Evolutionary conservation across 2,113 vertebrate species (phyloP).

Genomic region (Bubo scandiacus): DNA sequence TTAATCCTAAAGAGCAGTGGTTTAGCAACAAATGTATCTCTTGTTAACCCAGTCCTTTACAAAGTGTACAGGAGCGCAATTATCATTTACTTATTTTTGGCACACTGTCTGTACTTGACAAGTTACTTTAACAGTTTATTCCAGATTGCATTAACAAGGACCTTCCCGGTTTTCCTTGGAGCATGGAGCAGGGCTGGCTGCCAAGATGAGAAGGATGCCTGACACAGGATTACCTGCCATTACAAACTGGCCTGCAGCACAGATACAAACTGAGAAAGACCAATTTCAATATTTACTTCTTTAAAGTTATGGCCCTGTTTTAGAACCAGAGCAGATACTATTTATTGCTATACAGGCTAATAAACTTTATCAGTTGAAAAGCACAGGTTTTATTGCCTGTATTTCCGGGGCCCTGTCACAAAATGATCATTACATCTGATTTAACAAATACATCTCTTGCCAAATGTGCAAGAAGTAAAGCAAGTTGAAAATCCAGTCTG

Average conservation of each 20-base stretch:
- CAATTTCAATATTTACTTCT: neutral
- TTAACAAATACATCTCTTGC: neutral
- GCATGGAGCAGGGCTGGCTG: neutral
- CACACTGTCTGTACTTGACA: neutral
- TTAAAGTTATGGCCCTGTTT: neutral
- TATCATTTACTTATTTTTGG: neutral
- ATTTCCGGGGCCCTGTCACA: neutral
- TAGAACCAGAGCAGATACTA: neutral
- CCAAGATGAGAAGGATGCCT: neutral
- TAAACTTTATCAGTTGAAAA: neutral
- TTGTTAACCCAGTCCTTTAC: neutral
- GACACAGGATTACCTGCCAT: neutral
- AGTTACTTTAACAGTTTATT: neutral
- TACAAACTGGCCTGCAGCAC: neutral
- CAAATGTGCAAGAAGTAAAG: neutral
- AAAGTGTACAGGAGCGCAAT: neutral
- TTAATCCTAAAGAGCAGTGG: neutral
- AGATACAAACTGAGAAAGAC: neutral
- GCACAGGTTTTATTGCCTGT: rapidly evolving
- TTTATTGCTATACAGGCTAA: neutral
- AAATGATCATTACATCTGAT: neutral
- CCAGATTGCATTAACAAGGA: neutral
- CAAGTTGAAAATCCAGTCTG: neutral
- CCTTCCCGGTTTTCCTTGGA: neutral
- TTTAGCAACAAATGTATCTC: neutral